Evolutionary conservation across 2,113 vertebrate genomes (phyloP), one percentile per base, ranked within the genome.

Genomic region (Regulus satrapa): DNA sequence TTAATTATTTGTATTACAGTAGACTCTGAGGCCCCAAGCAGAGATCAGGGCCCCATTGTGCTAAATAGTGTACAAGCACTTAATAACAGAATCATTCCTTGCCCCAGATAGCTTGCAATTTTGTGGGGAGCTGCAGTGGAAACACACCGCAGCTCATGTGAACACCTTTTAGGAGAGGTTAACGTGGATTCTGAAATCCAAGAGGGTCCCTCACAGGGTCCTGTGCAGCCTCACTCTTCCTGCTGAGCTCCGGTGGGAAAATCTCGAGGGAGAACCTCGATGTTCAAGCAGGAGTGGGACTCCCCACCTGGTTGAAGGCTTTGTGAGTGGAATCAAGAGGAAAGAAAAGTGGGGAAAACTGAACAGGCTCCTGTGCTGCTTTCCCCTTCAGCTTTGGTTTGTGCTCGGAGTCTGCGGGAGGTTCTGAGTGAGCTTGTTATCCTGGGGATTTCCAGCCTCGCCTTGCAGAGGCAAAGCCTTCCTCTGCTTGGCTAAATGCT

Each of bases 1-100:
- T 96, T 96, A 96, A 96, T 96, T 94, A 95, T 96, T 96, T 96
- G 88, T 96, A 92, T 93, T 96, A 92, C 88, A 61, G 94, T 52
- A 95, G 96, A 94, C 92, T 95, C 63, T 8, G 85, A 94, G 90
- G 94, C 96, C 94, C 94, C 94, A 80, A 96, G 93, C 92, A 93
- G 92, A 94, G 95, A 94, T 94, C 89, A 92, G 94, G 90, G 92
- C 88, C 79, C 56, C 90, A 93, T 92, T 96, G 88, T 93, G 67
- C 68, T 96, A 71, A 95, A 67, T 7, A 77, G 59, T 84, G 88
- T 81, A 88, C 81, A 83, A 93, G 89, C 55, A 71, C 75, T 92
- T 90, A 79, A 94, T 85, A 95, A 94, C 62, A 85, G 56, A 95
- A 93, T 71, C 89, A 86, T 87, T 94, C 82, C 88, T 88, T 90